Evolutionary conservation across 2,113 vertebrate genomes (phyloP), one percentile per base, ranked within the genome.

Genomic region (Protobothrops flavoviridis): DNA sequence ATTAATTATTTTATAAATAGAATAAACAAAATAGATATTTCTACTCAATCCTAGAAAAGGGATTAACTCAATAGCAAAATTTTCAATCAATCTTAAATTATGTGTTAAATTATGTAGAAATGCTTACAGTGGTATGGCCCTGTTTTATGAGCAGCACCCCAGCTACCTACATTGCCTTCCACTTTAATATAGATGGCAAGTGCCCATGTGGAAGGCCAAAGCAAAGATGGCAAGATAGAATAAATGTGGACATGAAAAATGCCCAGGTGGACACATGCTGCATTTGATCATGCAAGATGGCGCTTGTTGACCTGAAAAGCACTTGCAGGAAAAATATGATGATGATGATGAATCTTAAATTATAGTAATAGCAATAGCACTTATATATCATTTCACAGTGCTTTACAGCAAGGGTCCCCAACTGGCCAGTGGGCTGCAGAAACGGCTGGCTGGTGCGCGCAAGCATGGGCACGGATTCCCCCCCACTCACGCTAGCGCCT

Each of bases 381-480:
- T 1, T 50, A 50, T 50, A 50, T 50, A 50, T 50, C 48, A 50
- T 50, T 50, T 50, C 8, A 50, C 48, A 50, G 8, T 50, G 48
- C 48, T 50, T 50, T 50, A 50, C 8, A 50, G 48, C 48, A 50
- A 1, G 48, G 48, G 48, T 50, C 48, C 8, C 8, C 8, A 50
- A 50, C 9, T 50, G 9, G 48, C 8, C 48, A 50, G 48, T 9
- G 48, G 48, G 48, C 8, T 9, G 48, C 48, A 50, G 48, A 50
- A 50, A 50, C 9, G 48, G 48, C 48, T 50, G 8, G 48, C 7
- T 50, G 48, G 48, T 50, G 8, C 48, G 0, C 8, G 48, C 48
- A 50, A 0, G 48, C 0, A 8, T 50, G 48, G 8, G 48, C 1
- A 8, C 8, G 8, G 8, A 50, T 50, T 50, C 7, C 9, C 1